These are phyloP conservation scores for Cebus imitator DNA, from an alignment of 2,113 vertebrate genomes.

Conservation along the genomic window DNA sequence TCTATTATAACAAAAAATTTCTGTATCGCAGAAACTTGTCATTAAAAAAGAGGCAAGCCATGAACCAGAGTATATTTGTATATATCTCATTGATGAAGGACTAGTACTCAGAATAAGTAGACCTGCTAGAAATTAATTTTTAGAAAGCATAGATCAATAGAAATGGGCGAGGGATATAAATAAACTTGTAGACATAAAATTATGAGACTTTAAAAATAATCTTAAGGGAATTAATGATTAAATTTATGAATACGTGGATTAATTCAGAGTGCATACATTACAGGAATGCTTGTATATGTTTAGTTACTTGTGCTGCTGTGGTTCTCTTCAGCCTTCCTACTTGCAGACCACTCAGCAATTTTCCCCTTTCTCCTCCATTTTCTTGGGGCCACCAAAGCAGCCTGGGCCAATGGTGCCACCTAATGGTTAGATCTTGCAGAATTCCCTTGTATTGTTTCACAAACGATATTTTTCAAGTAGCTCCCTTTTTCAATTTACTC, in stretches of 20 bases:
- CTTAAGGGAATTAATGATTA: not conserved
- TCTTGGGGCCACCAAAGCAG: not conserved
- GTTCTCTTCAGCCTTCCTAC: not conserved
- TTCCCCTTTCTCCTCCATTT: not conserved
- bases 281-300: not conserved
- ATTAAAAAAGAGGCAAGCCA: not conserved
- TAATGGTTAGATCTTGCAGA: conserved; percentile 4
- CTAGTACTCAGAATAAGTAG: not conserved
- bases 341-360: not conserved
- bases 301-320: not conserved
- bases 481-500: not conserved
- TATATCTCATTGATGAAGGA: not conserved
- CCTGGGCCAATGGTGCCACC: not conserved
- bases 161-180: not conserved
- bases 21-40: not conserved
- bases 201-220: not conserved
- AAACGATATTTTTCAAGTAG: not conserved
- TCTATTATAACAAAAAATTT: not conserved
- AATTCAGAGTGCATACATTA: not conserved
- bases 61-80: not conserved
- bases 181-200: not conserved
- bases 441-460: not conserved
- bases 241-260: not conserved
- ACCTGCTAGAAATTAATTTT: not conserved
- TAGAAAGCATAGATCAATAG: not conserved